Evolutionary conservation across 2,888 invertebrate genomes (phyloP).

Genomic region (Synergus japonicus): DNA sequence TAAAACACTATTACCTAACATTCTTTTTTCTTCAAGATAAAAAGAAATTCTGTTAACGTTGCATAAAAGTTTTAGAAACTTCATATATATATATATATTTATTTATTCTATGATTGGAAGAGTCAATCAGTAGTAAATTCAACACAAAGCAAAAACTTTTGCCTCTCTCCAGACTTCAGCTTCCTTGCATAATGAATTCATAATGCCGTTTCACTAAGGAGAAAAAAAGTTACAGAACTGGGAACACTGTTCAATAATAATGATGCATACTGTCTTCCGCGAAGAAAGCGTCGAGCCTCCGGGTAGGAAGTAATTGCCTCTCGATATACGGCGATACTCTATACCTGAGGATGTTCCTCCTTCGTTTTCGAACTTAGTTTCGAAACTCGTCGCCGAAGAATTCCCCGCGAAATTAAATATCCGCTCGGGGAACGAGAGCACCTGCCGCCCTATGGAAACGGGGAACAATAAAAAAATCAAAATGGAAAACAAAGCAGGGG

Average conservation of each 20-base stretch:
- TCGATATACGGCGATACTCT: conserved; percentile 66
- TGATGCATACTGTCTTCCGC: conserved; percentile 27
- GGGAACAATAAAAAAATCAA: conserved; percentile 70
- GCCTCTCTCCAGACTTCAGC: not conserved
- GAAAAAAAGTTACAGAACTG: conserved; percentile 41
- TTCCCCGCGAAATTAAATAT: conserved; percentile 72
- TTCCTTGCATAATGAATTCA: conserved; percentile 22
- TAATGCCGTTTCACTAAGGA: not conserved
- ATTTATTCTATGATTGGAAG: not conserved
- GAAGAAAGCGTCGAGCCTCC: conserved; percentile 51
- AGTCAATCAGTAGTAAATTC: conserved; percentile 6
- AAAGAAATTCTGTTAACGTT: too few relatives aligned
- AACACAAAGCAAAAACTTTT: not conserved
- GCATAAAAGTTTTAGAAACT: too few relatives aligned
- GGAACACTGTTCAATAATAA: conserved; percentile 36
- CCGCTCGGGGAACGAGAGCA: conserved; percentile 59
- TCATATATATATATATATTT: too few relatives aligned
- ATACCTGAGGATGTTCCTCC: conserved; percentile 58
- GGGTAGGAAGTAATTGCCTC: conserved; percentile 65
- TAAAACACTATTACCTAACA: too few relatives aligned
- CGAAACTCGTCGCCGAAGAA: conserved; percentile 55
- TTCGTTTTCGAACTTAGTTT: conserved; percentile 55
- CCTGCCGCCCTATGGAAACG: conserved; percentile 60
- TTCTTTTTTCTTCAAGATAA: too few relatives aligned
- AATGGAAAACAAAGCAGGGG: conserved; percentile 68